Evolutionary conservation across 1,140 invertebrate genomes (phyloP).

Genomic region (Trichonephila inaurata): DNA sequence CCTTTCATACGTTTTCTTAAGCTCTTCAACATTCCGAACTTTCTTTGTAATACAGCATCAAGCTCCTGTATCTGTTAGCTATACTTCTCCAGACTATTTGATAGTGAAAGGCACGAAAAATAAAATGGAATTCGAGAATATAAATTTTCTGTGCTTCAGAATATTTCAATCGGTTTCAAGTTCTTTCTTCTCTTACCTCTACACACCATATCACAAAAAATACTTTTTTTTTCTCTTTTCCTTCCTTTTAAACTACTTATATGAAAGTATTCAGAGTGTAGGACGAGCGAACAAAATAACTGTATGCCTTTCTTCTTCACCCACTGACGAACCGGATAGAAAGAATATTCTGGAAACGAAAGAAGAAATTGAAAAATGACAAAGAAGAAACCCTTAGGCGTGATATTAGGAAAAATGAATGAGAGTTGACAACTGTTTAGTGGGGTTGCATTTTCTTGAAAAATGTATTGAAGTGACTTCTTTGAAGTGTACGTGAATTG

Average conservation of each 20-base stretch:
- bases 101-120: constrained; percentile 19
- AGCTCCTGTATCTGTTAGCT: constrained; percentile 54
- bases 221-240: background rate
- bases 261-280: background rate
- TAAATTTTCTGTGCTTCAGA: background rate
- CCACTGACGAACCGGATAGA: no score
- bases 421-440: no score
- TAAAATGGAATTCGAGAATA: background rate
- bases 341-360: no score
- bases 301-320: no score
- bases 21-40: constrained; percentile 41
- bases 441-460: no score
- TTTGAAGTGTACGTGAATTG: no score
- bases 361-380: no score
- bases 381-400: no score
- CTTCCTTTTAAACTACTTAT: background rate
- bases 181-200: background rate
- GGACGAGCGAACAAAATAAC: no score
- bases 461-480: no score
- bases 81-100: constrained; percentile 30
- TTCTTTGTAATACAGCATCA: constrained; percentile 30
- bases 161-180: constrained; percentile 37
- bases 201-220: background rate
- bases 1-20: background rate
- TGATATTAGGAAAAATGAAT: no score